Base-by-base conservation (phyloP, 2,888 invertebrate species). In the Dynastes hyllus region DNA sequence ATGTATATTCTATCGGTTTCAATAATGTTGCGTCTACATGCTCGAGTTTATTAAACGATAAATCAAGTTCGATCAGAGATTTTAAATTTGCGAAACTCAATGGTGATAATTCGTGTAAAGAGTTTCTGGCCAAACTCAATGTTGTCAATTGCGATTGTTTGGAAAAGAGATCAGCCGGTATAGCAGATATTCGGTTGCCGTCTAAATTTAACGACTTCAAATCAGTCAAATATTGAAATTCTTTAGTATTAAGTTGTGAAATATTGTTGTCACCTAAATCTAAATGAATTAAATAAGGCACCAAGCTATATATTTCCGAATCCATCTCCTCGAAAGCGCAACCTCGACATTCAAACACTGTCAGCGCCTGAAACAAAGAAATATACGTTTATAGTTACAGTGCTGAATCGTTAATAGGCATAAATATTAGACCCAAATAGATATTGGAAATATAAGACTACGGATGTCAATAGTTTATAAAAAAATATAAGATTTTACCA, bases 201-300 rank as follows among this genome's bases (percentile, higher is more conserved):
- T 95, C 95, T 80, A 96, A 89, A 83, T 91, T 91, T 63, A 95
- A 89, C 83, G 90, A 91, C 85, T 90, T 92, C 58, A 95, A 88
- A 81, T 91, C 92, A 84, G 91, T 92, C 69, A 95, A 90, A 85
- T 93, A 92, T 83, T 91, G 90, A 85, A 94, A 93, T 86, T 95
- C 94, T 83, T 93, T 93, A 16, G 92, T 90, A 80, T 92, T 92
- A 67, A 95, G 89, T 86, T 92, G 92, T 88, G 93, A 93, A 85
- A 95, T 93, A 81, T 92, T 91, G 89, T 96, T 96, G 86, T 94
- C 92, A 51, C 95, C 94, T 83, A 96, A 89, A 89, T 96, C 95
- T 83, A 96, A 88, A 86, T 93, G 92, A 83, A 91, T 92, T 81
- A 96, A 90, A 83, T 92, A 91, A 16, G 94, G 92, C 77, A 94